phyloP scores from a whole-genome alignment of 2,888 invertebrate species.

The Parascotia fuliginaria region DNA sequence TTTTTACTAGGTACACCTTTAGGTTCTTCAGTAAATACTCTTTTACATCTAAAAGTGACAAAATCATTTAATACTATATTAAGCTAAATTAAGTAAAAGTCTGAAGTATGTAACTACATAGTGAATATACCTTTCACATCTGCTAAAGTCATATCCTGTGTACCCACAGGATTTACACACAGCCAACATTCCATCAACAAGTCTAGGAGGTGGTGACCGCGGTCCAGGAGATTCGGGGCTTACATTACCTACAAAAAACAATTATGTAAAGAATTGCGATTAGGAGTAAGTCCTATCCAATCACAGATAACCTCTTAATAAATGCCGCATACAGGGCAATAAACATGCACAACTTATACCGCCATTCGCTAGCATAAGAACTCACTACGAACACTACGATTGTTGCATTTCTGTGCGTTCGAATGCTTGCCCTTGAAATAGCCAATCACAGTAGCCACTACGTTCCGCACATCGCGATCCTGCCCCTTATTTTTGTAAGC shows the following conservation, averaged over 20 bases:
- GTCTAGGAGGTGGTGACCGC: constrained; percentile 87
- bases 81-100: not conserved
- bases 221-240: constrained; percentile 80
- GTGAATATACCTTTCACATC: constrained; percentile 87
- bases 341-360: too few relatives aligned
- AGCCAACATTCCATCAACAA: constrained; percentile 90
- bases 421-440: too few relatives aligned
- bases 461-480: too few relatives aligned
- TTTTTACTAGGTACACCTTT: constrained; percentile 85
- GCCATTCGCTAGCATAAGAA: too few relatives aligned
- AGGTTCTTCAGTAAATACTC: constrained; percentile 90
- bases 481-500: too few relatives aligned
- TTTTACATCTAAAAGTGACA: constrained; percentile 84
- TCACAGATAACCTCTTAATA: too few relatives aligned
- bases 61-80: constrained; percentile 5
- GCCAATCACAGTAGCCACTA: too few relatives aligned
- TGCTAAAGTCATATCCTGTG: constrained; percentile 91
- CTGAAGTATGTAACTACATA: not conserved
- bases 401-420: too few relatives aligned
- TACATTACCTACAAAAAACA: constrained; percentile 54
- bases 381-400: too few relatives aligned
- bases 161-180: constrained; percentile 93
- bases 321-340: too few relatives aligned
- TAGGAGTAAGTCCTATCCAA: too few relatives aligned
- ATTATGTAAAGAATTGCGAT: not conserved